Percentiles rank a stretch among this genome's conserved stretches.
These are phyloP conservation scores for Aurelia sp. DNA, from an alignment of 30 jellyfish, hydroid and myxozoan species.

Conservation along the genomic window DNA sequence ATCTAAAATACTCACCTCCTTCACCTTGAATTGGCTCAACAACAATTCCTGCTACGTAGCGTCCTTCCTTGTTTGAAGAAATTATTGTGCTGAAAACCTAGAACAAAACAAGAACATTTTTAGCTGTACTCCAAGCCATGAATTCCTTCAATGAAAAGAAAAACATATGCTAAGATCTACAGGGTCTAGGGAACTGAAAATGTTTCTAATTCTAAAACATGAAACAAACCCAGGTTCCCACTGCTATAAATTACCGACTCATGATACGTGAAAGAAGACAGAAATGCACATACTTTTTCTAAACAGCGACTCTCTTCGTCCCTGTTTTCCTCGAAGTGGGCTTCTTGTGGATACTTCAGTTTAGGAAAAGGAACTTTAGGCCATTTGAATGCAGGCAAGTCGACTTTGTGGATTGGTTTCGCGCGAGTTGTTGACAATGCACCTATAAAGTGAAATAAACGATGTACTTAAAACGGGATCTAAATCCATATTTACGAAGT, in stretches of 20 bases:
- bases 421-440: slow-evolving; percentile 80
- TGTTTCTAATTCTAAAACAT: no score
- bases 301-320: slow-evolving; percentile 83
- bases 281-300: slow-evolving; percentile 55
- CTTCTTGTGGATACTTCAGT: slow-evolving; percentile 74
- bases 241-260: no score
- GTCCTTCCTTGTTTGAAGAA: slow-evolving; percentile 43
- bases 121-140: no score
- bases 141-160: no score
- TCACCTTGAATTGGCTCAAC: slow-evolving; percentile 82
- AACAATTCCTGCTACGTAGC: slow-evolving; percentile 64
- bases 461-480: no score
- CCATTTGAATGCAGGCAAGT: slow-evolving; percentile 86
- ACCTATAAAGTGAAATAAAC: slow-evolving; percentile 32
- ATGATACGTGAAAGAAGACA: no score
- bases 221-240: no score
- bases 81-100: slow-evolving; percentile 58
- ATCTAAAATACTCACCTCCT: slow-evolving; percentile 57
- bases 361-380: slow-evolving; percentile 81
- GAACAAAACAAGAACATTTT: background rate
- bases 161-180: no score
- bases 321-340: slow-evolving; percentile 42
- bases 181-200: no score
- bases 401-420: slow-evolving; percentile 84
- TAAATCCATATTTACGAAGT: no score